phyloP scores from a whole-genome alignment of 2,888 invertebrate species.

The Hermaeophaga mercurialis region DNA sequence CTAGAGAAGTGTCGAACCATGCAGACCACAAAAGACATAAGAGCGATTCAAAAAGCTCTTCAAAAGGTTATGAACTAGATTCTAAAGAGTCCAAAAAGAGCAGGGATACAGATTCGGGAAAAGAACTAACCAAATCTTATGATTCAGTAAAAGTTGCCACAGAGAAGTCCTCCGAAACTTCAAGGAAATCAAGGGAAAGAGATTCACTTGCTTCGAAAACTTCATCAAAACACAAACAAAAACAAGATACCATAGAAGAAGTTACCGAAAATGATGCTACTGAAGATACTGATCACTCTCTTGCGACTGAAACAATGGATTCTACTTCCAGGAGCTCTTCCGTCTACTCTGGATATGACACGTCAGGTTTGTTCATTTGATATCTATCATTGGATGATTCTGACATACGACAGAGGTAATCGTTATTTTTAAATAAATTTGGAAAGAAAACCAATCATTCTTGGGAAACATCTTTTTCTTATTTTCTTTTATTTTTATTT shows the following conservation, averaged over 20 bases:
- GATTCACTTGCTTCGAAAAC: not conserved
- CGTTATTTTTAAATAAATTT: no score
- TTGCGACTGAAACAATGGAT: not conserved
- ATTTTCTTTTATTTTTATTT: no score
- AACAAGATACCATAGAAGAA: constrained; percentile 1
- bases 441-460: no score
- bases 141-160: no score
- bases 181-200: no score
- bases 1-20: not conserved
- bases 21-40: not conserved
- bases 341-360: not conserved
- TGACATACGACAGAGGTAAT: no score
- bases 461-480: no score
- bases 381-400: constrained; percentile 7
- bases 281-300: not conserved
- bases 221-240: not conserved
- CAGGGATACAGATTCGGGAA: no score
- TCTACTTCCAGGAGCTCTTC: not conserved
- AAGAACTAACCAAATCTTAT: no score
- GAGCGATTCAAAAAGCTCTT: not conserved
- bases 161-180: no score
- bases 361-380: constrained; percentile 8
- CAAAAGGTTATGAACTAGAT: no score
- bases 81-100: no score
- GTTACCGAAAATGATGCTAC: constrained; percentile 2